Percentiles rank a stretch among this genome's conserved stretches.
These are phyloP conservation scores for Hoplias malabaricus DNA, from an alignment of 2,113 vertebrate genomes.

Conservation along the genomic window DNA sequence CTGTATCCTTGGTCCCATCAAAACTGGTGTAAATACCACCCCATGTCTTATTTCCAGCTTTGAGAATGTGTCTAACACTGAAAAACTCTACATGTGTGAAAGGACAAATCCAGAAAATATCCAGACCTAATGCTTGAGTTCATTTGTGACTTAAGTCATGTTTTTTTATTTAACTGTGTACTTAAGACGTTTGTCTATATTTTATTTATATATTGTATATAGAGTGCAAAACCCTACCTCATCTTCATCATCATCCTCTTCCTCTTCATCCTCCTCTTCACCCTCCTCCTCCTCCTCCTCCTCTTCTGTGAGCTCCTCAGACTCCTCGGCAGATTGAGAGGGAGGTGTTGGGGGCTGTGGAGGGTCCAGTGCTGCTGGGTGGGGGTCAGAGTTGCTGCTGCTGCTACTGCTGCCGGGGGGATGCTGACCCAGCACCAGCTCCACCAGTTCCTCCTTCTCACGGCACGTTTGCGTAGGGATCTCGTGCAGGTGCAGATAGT, in stretches of 20 bases:
- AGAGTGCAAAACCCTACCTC: background rate
- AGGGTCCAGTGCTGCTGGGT: background rate
- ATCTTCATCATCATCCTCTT: background rate
- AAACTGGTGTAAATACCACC: too few species aligned
- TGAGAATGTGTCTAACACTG: too few species aligned
- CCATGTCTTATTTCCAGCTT: too few species aligned
- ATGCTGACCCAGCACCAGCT: slow-evolving; percentile 80
- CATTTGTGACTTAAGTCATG: too few species aligned
- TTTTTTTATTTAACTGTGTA: too few species aligned
- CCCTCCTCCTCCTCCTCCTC: background rate
- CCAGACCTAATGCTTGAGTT: too few species aligned
- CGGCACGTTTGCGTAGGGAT: slow-evolving; percentile 81
- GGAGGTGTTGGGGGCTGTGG: slow-evolving; percentile 28
- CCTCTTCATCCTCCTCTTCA: background rate
- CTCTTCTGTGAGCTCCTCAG: slow-evolving; percentile 36
- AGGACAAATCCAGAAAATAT: too few species aligned
- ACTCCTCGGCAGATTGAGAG: slow-evolving; percentile 21
- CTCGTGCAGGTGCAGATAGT: slow-evolving; percentile 84
- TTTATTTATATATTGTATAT: background rate
- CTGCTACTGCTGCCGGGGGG: slow-evolving; percentile 52
- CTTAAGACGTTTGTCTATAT: background rate
- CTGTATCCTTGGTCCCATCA: too few species aligned
- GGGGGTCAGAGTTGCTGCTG: slow-evolving; percentile 23
- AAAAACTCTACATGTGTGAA: too few species aligned
- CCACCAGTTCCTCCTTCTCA: slow-evolving; percentile 87